These are phyloP conservation scores for Centroberyx gerrardi DNA, from an alignment of 2,797 vertebrate genomes.

Conservation along the genomic window DNA sequence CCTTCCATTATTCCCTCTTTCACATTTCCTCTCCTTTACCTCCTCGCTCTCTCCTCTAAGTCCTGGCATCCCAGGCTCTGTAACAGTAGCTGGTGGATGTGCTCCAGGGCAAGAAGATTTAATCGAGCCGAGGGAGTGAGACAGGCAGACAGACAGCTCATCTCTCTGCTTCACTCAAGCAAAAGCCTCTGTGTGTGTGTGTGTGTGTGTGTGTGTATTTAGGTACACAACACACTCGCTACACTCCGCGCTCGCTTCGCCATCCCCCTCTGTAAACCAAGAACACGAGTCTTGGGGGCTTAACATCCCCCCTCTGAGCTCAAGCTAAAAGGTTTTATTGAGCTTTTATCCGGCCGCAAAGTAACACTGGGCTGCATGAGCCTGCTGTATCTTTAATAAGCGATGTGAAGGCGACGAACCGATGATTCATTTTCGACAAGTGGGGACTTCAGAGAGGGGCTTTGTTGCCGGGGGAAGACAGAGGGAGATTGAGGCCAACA, in stretches of 20 bases:
- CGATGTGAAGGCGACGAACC: not conserved
- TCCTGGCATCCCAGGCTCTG: not conserved
- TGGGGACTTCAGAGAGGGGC: not conserved
- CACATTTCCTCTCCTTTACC: too few species aligned
- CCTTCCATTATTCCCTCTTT: too few species aligned
- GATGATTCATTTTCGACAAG: constrained; percentile 17
- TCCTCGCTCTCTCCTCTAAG: too few species aligned
- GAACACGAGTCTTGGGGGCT: constrained; percentile 38
- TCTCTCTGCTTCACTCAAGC: not conserved
- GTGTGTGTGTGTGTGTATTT: not conserved
- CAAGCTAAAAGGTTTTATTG: constrained; percentile 58
- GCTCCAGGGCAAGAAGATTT: not conserved
- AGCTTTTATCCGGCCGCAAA: constrained; percentile 40
- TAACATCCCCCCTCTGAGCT: constrained; percentile 23
- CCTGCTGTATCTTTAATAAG: constrained; percentile 39
- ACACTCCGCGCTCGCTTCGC: constrained; percentile 14
- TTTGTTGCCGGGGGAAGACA: not conserved
- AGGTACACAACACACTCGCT: not conserved
- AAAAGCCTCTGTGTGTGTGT: not conserved
- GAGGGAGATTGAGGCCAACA: not conserved
- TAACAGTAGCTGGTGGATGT: too few species aligned
- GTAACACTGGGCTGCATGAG: constrained; percentile 3
- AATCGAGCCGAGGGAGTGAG: not conserved
- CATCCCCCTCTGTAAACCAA: constrained; percentile 7
- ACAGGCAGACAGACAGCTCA: constrained; percentile 14